phyloP scores from a whole-genome alignment of 2,888 invertebrate genomes.

The Anthophora plumipes region DNA sequence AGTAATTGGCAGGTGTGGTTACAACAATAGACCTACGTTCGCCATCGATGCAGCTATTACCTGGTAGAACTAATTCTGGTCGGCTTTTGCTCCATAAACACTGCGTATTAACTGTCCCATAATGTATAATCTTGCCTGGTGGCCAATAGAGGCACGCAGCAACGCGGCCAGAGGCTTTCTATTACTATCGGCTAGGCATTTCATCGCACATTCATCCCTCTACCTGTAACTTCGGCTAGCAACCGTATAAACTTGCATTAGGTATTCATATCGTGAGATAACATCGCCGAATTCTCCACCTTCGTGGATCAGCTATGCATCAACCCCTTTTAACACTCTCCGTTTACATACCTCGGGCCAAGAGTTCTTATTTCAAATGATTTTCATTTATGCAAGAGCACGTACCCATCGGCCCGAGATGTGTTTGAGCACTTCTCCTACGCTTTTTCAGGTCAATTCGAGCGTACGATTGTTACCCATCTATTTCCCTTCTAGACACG shows the following conservation, averaged over 20 bases:
- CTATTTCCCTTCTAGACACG: background rate
- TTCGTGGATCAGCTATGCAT: slow-evolving; percentile 60
- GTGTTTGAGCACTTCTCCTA: background rate
- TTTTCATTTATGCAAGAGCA: slow-evolving; percentile 57
- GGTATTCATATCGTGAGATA: slow-evolving; percentile 65
- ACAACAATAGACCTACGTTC: background rate
- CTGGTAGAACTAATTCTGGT: slow-evolving; percentile 44
- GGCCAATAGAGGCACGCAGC: slow-evolving; percentile 17
- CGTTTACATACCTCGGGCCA: slow-evolving; percentile 14
- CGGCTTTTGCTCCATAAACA: slow-evolving; percentile 56
- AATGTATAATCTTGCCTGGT: slow-evolving; percentile 55
- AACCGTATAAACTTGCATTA: slow-evolving; percentile 55
- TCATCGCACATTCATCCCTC: slow-evolving; percentile 51
- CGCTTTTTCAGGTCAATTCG: background rate
- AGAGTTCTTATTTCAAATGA: slow-evolving; percentile 42
- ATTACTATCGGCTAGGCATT: slow-evolving; percentile 63
- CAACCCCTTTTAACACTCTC: slow-evolving; percentile 59
- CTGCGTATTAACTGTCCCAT: slow-evolving; percentile 62
- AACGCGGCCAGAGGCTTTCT: slow-evolving; percentile 61
- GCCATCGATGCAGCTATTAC: slow-evolving; percentile 50
- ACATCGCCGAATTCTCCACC: slow-evolving; percentile 54
- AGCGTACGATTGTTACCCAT: background rate
- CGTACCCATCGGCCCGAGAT: slow-evolving; percentile 30
- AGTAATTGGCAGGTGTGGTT: no score
- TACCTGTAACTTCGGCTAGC: slow-evolving; percentile 26